phyloP scores from a whole-genome alignment of 2,113 vertebrate genomes.

The Gavia stellata region DNA sequence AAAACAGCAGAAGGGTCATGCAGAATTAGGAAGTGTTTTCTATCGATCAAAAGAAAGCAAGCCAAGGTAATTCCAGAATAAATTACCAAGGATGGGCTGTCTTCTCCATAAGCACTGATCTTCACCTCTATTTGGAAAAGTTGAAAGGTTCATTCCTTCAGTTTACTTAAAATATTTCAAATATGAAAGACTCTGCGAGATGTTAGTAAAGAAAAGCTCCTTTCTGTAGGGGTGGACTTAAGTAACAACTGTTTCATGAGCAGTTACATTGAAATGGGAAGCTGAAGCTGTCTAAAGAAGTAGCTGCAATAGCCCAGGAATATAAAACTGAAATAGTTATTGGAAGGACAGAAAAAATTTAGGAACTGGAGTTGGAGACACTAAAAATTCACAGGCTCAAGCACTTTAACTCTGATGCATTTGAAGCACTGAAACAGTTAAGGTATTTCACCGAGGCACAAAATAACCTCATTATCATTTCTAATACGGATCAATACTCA shows the following conservation, averaged over 20 bases:
- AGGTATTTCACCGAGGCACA: slow-evolving; percentile 54
- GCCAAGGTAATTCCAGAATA: neutral
- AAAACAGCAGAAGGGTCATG: neutral
- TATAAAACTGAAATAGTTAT: neutral
- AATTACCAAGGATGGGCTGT: neutral
- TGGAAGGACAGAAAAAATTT: slow-evolving; percentile 19
- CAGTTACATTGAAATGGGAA: neutral
- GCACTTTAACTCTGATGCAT: slow-evolving; percentile 27
- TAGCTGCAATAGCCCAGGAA: neutral
- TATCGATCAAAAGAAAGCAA: slow-evolving; percentile 40
- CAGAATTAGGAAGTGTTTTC: slow-evolving; percentile 31
- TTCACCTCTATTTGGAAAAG: neutral
- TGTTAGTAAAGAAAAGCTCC: neutral
- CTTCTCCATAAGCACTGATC: neutral
- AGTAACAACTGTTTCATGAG: neutral
- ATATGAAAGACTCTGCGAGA: neutral
- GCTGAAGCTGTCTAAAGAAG: neutral
- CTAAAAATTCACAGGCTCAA: slow-evolving; percentile 34
- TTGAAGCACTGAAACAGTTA: slow-evolving; percentile 56
- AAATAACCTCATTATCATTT: slow-evolving; percentile 78
- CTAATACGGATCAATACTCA: slow-evolving; percentile 73
- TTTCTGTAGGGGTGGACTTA: neutral
- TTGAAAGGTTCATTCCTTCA: neutral
- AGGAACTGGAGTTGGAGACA: neutral
- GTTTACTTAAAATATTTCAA: neutral